Base-by-base conservation (phyloP, 2,797 vertebrate species). In the Channallabes apus region DNA sequence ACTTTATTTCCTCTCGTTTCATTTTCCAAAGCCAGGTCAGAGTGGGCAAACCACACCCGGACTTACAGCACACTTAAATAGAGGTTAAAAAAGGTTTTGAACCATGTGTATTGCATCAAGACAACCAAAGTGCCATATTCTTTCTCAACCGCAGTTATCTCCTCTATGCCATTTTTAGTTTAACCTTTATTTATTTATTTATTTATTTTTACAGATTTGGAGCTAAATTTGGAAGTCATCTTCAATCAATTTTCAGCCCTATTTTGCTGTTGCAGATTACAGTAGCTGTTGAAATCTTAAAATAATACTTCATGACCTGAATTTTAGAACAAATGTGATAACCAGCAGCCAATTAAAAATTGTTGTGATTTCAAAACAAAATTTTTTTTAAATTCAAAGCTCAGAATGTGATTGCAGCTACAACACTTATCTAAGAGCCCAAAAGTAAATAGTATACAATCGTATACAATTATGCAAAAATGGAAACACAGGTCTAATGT, bases 1-100 rank as follows among this genome's bases (percentile, higher is more conserved):
- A 84, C 59, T 51, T 22, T 62, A 56, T 38, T 3, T 38, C 72
- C 67, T 81, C 76, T 87, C 69, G 46, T 87, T 87, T 82, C 2
- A 65, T 85, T 85, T 85, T 88, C 72, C 22, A 51, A 65, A 54
- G 68, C 73, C 27, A 20, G 51, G 29, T 46, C 78, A 81, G 56
- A 85, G 29, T 38, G 27, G 59, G 6, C 81, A 20, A 12, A 73
- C 17, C 38, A 54, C 59, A 58, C 68, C 22, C 22, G 27, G 29
- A 41, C 6, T 61, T 62, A 61, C 20, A 51, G 46, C 11, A 9
- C 46, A 64, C 27, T 64, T 6, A 68, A 76, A 82, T 41, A 61
- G 35, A n/a, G 32, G 65, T 58, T 67, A 46, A 80, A 82, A 11
- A 9, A 51, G n/a, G 46, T 54, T 77, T 64, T 82, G 62, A 82